Base-by-base conservation (phyloP, 1,140 invertebrate species). In the Cephus cinctus region DNA sequence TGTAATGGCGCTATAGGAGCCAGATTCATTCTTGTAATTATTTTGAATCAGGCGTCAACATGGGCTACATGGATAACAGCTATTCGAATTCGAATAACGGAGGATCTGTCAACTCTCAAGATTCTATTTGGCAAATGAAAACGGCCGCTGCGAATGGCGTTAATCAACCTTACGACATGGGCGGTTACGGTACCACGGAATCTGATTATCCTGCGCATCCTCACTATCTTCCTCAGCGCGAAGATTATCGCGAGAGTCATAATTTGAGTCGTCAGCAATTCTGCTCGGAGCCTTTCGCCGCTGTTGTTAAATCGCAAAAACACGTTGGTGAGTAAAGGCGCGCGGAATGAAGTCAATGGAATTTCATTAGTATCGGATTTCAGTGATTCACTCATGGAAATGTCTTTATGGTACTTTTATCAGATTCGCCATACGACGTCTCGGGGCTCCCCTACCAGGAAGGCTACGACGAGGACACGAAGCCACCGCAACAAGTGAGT, bases 111-210 rank as follows among this genome's bases (percentile, higher is more conserved):
- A 93, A 95, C 76, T 94, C 91, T 1, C 92, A 95, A 69, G 92
- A 95, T 69, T 94, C 91, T n/a, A 78, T 95, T 54, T 95, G 92
- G 91, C 91, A 94, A 76, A 88, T 93, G 81, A 93, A 94, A 76
- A 88, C 88, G 79, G 86, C 86, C 0, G 86, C 85, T 3, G 85
- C 85, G 1, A 83, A 83, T 34, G 75, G 75, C 18, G 81, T 81
- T 41, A 83, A 80, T 65, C 81, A 83, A 49, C 81, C 80, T 11
- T 90, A 90, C 70, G 89, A 92, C 75, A 88, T 91, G 65, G 87
- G 87, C 42, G 88, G 87, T 41, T 91, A 92, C 69, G 87, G 86
- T 22, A 83, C 86, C 18, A 83, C 90, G 43, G 89, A 92, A 64
- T 70, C 72, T 16, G 90, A 93, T 77, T 94, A 93, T 66, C 88